phyloP scores from a whole-genome alignment of 2,113 vertebrate species.

The Trachemys scripta region DNA sequence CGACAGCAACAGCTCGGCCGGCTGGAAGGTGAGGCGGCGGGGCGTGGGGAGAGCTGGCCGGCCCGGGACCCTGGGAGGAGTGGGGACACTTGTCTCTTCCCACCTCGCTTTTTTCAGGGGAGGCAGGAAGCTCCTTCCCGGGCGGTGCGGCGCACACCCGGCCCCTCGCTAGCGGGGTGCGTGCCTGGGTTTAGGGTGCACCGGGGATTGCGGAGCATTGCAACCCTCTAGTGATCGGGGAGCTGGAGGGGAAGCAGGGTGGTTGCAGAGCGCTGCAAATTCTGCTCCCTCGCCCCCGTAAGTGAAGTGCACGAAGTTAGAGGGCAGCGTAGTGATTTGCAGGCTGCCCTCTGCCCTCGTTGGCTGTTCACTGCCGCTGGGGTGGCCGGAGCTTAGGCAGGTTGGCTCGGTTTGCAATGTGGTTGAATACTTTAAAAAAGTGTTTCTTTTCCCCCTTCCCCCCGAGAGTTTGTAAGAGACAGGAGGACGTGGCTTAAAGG shows the following conservation, averaged over 20 bases:
- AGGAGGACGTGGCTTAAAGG: not conserved
- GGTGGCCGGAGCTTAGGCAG: not conserved
- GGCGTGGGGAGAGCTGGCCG: not conserved
- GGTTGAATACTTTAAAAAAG: not conserved
- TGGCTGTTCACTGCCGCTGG: not conserved
- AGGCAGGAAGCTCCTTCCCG: not conserved
- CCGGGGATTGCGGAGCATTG: not conserved
- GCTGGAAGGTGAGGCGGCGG: conserved; percentile 91
- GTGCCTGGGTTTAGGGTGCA: too few relatives aligned
- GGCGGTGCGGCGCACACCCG: too few relatives aligned
- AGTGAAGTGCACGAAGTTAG: not conserved
- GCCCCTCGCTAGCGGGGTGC: not conserved
- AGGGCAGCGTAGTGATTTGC: not conserved
- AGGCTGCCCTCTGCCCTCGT: not conserved
- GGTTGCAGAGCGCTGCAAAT: not conserved
- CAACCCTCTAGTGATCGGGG: not conserved
- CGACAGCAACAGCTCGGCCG: conserved; percentile 94
- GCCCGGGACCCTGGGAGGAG: not conserved
- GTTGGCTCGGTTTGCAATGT: not conserved
- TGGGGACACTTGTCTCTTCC: not conserved
- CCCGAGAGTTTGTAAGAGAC: not conserved
- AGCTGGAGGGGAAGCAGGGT: not conserved
- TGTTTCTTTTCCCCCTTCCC: not conserved
- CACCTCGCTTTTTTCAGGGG: not conserved
- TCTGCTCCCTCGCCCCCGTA: not conserved